Conservation (phyloP, 2,888 invertebrate species). For the Drosophila mulleri region DNA sequence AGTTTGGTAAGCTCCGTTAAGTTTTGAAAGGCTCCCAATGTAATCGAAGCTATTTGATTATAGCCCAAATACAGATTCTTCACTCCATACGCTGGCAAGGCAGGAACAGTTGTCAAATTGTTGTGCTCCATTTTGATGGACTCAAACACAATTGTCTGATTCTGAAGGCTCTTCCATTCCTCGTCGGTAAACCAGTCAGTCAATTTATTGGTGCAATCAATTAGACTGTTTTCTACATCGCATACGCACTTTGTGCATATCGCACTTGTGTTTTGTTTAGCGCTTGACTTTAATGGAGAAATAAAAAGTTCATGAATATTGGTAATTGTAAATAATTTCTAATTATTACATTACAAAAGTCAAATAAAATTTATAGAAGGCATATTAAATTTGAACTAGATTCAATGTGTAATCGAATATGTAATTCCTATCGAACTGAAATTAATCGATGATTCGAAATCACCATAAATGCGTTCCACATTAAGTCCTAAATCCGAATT, state of each 20-base stretch:
- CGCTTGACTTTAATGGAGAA: slow-evolving; percentile 51
- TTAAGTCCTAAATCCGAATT: not conserved
- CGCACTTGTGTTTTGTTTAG: slow-evolving; percentile 64
- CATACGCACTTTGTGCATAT: slow-evolving; percentile 87
- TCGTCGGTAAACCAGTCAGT: slow-evolving; percentile 85
- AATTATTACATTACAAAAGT: too few species aligned
- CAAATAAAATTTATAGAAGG: too few species aligned
- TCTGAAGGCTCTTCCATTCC: slow-evolving; percentile 86
- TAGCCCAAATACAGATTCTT: slow-evolving; percentile 87
- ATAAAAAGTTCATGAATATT: too few species aligned
- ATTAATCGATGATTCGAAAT: not conserved
- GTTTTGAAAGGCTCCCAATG: slow-evolving; percentile 87
- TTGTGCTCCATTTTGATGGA: slow-evolving; percentile 81
- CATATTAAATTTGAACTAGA: not conserved
- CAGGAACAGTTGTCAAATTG: slow-evolving; percentile 71
- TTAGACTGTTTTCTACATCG: slow-evolving; percentile 82
- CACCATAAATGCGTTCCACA: not conserved
- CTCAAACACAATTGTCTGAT: slow-evolving; percentile 76
- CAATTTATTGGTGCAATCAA: slow-evolving; percentile 86
- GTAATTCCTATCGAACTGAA: not conserved
- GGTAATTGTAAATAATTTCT: too few species aligned
- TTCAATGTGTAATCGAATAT: not conserved
- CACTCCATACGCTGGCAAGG: slow-evolving; percentile 86
- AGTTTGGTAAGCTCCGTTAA: slow-evolving; percentile 88
- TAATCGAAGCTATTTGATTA: slow-evolving; percentile 88